Percentiles rank a stretch among this genome's conserved stretches.
Evolutionary conservation across 1,140 invertebrate species (phyloP).

Genomic region (Drosophila burlai): DNA sequence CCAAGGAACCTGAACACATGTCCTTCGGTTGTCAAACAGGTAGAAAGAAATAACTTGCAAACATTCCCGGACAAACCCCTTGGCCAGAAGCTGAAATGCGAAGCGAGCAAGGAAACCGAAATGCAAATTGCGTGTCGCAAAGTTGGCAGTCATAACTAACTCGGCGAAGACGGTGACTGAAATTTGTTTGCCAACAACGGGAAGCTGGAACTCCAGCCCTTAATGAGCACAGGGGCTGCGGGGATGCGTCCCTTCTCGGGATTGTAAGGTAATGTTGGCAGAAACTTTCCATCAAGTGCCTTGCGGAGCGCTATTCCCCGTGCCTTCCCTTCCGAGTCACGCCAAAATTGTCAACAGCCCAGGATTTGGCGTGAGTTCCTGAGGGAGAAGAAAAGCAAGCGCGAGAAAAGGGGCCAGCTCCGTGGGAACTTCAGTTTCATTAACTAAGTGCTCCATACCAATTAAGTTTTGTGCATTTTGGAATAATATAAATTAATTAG

Average conservation of each 20-base stretch:
- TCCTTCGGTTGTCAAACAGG: conserved; percentile 49
- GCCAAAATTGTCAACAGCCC: conserved; percentile 45
- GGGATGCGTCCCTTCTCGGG: conserved; percentile 9
- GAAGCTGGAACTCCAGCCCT: conserved; percentile 31
- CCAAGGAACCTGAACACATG: conserved; percentile 42
- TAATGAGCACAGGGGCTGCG: conserved; percentile 54
- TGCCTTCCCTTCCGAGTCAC: conserved; percentile 17
- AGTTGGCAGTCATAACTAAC: conserved; percentile 69
- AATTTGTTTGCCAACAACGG: conserved; percentile 76
- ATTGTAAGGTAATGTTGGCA: conserved; percentile 64
- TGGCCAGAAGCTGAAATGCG: conserved; percentile 6
- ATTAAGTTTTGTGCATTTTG: conserved; percentile 81
- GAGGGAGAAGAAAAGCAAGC: not conserved
- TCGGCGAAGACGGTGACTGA: conserved; percentile 55
- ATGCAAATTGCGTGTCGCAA: conserved; percentile 72
- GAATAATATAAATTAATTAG: conserved; percentile 84
- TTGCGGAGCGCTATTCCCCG: conserved; percentile 2
- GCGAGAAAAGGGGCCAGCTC: conserved; percentile 1
- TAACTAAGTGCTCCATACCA: conserved; percentile 80
- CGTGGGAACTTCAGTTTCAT: conserved; percentile 73
- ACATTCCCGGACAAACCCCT: conserved; percentile 40
- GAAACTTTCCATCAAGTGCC: conserved; percentile 64
- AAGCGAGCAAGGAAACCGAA: conserved; percentile 21
- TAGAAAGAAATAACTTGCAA: conserved; percentile 71
- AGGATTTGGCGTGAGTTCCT: conserved; percentile 33